Conservation (phyloP, 1,140 invertebrate species). For the Hesperophylax magnus region DNA sequence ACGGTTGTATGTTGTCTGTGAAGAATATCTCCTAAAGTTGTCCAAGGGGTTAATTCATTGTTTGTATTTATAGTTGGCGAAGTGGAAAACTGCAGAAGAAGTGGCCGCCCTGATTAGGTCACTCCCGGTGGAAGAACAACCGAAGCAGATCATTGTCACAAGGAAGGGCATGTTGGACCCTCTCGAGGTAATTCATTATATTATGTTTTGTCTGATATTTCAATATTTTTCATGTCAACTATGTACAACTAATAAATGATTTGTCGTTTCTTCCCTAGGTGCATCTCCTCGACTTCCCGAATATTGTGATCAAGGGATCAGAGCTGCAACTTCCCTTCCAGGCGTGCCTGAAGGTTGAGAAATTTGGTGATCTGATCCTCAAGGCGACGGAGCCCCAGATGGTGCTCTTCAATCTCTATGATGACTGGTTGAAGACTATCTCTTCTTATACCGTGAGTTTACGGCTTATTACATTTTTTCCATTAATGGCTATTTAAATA, state of each 20-base stretch:
- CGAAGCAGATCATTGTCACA: slow-evolving; percentile 99
- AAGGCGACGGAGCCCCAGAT: slow-evolving; percentile 99
- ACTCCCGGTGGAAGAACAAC: slow-evolving; percentile 99
- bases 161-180: slow-evolving; percentile 99
- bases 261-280: slow-evolving; percentile 71
- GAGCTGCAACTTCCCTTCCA: slow-evolving; percentile 99
- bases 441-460: slow-evolving; percentile 87
- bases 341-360: slow-evolving; percentile 98
- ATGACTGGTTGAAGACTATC: slow-evolving; percentile 99
- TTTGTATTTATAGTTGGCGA: slow-evolving; percentile 81
- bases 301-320: slow-evolving; percentile 99
- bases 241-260: too few species aligned
- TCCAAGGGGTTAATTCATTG: not conserved
- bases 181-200: slow-evolving; percentile 76
- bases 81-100: slow-evolving; percentile 99
- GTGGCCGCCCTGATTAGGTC: slow-evolving; percentile 99
- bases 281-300: slow-evolving; percentile 98
- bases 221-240: too few species aligned
- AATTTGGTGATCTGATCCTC: slow-evolving; percentile 98
- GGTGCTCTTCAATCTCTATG: slow-evolving; percentile 99
- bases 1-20: too few species aligned
- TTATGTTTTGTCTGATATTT: too few species aligned
- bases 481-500: too few species aligned
- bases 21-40: too few species aligned
- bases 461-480: not conserved